Evolutionary conservation across 2,797 vertebrate genomes (phyloP).

Genomic region (Margarornis squamiger): DNA sequence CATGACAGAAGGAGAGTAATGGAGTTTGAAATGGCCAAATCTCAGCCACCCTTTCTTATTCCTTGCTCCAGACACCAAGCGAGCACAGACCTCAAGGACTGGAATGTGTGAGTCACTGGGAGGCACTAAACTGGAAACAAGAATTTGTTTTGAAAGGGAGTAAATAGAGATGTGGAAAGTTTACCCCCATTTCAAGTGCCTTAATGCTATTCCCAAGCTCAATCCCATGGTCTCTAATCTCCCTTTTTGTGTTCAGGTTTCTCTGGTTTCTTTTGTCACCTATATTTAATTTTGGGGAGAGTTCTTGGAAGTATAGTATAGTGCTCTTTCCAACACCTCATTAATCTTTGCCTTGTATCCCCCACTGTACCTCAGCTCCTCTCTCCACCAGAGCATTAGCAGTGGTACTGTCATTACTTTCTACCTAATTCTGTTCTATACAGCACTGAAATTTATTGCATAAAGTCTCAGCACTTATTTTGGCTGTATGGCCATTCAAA

Average conservation of each 20-base stretch:
- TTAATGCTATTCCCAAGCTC: background rate
- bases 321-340: background rate
- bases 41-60: background rate
- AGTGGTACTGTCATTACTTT: background rate
- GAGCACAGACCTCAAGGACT: background rate
- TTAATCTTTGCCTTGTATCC: background rate
- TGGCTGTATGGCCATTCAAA: background rate
- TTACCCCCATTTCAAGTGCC: background rate
- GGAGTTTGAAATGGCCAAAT: background rate
- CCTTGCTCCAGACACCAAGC: background rate
- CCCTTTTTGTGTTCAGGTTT: background rate
- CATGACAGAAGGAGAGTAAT: background rate
- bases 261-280: background rate
- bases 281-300: background rate
- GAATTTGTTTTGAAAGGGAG: background rate
- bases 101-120: background rate
- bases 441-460: background rate
- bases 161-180: background rate
- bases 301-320: background rate
- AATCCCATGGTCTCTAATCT: background rate
- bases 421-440: background rate
- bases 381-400: background rate
- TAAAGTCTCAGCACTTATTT: background rate
- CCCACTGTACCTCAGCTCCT: background rate
- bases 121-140: background rate